Evolutionary conservation across 2,113 vertebrate genomes (phyloP), one percentile per base, ranked within the genome.

Genomic region (Rhipidura dahli): DNA sequence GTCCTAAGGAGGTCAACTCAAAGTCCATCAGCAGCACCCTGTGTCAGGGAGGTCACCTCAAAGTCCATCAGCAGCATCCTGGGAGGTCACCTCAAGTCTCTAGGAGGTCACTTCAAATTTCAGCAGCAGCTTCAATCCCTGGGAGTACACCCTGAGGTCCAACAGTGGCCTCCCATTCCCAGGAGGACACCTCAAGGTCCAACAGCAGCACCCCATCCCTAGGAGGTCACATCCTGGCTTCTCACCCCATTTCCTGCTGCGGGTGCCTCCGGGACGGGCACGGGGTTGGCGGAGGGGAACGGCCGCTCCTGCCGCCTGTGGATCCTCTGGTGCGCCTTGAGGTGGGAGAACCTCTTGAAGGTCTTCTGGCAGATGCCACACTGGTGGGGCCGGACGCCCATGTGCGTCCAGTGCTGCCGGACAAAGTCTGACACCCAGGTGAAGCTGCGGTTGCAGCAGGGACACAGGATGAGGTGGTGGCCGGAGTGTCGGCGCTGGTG

Each of bases 231-330:
- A 10, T 31, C 82, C 53, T 16, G 3, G 9, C 53, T 42, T 15
- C 51, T 65, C 65, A 10, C 44, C 37, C 42, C 16, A 0, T 28
- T 37, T 30, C 15, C 84, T 2, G 10, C 73, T 8, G 78, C 1
- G 0, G 73, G 64, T 0, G 30, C 44, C 0, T 7, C 30, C 0
- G 21, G 9, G 3, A 66, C 0, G 0, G 87, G 44, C 33, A 15
- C 39, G 1, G 8, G 44, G 2, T 50, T 7, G 21, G 33, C 0
- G 1, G 37, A 14, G 72, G 31, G 0, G 54, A 31, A 73, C 0
- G 7, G 31, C 37, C 1, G 19, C 16, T 69, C 17, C 84, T 56
- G 78, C 24, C 40, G 20, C 50, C 40, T 0, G n/a, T 89, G 92
- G 42, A 3, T 31, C 47, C 35, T 28, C 39, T 31, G 72, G 78